Conservation (phyloP, 2,113 vertebrate species). For the Rousettus leschenaultii region DNA sequence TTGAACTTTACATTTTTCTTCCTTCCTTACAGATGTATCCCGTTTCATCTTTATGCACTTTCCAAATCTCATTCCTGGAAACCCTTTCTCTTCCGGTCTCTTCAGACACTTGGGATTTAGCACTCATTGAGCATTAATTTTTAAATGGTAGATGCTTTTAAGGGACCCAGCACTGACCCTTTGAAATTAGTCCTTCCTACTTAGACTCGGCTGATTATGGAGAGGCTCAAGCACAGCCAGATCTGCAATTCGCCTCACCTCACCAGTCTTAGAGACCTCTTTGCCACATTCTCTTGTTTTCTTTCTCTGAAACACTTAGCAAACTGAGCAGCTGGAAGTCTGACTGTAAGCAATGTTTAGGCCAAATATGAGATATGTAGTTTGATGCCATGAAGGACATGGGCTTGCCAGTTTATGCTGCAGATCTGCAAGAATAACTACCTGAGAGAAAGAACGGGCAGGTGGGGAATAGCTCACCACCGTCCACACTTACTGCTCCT, state of each 20-base stretch:
- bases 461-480: neutral
- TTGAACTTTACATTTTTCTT: neutral
- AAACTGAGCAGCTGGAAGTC: neutral
- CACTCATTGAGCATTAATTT: conserved; percentile 47
- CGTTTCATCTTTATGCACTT: neutral
- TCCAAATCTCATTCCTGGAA: conserved; percentile 53
- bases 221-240: neutral
- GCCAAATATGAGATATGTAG: neutral
- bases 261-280: neutral
- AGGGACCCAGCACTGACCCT: neutral
- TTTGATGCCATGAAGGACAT: neutral
- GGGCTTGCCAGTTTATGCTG: neutral
- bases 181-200: conserved; percentile 27
- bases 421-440: neutral
- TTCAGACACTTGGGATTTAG: conserved; percentile 25
- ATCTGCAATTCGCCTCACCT: neutral
- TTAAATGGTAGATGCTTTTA: conserved; percentile 63
- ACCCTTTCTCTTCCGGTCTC: conserved; percentile 14
- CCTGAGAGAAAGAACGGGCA: neutral
- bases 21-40: neutral
- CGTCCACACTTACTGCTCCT: neutral
- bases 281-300: neutral
- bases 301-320: neutral
- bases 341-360: neutral
- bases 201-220: conserved; percentile 26